Evolutionary conservation across 2,888 invertebrate genomes (phyloP), one percentile per base, ranked within the genome.

Genomic region (Pachliopta kotzebuea): DNA sequence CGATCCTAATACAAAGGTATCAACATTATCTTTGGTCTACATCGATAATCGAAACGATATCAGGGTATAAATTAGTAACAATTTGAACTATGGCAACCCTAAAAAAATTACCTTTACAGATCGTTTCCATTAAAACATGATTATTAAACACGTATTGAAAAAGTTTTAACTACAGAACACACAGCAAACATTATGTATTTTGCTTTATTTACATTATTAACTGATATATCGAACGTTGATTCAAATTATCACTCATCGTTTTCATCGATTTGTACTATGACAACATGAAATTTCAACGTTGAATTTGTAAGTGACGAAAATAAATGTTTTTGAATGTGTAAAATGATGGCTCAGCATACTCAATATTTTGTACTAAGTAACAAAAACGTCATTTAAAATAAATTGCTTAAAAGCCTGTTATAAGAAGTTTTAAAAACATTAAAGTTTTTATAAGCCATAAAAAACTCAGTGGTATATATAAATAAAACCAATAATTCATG

Each of bases 251-350:
- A 65, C 60, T 70, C 69, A 24, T 60, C 56, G 37, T 65, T 60
- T 66, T 50, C 23, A 52, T 68, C 67, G 71, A 71, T 80, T 82
- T 84, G 81, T 84, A 84, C 80, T 83, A 72, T 81, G 73, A 72
- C 79, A 81, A 83, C 66, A 67, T 76, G 74, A 74, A 79, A 79
- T 64, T n/a, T 50, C 21, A 60, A 61, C 60, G 17, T 23, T 57
- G 31, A 60, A 21, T 50, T 52, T 56, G 11, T 23, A 21, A 37
- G 18, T 7, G 18, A 54, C 21, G 11, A 49, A 50, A 18, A 29
- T 31, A 21, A 29, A 24, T 9, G 6, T 29, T 50, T 58, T 50
- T 52, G 21, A 52, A 45, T 45, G 1, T 18, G 18, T n/a, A n/a
- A n/a, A 45, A 45, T n/a, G 2, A 45, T 45, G 45, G 45, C 45